Percentiles rank a stretch among this genome's conserved stretches.
Conservation (phyloP, 2,888 invertebrate species). For the Lasiommata megera region DNA sequence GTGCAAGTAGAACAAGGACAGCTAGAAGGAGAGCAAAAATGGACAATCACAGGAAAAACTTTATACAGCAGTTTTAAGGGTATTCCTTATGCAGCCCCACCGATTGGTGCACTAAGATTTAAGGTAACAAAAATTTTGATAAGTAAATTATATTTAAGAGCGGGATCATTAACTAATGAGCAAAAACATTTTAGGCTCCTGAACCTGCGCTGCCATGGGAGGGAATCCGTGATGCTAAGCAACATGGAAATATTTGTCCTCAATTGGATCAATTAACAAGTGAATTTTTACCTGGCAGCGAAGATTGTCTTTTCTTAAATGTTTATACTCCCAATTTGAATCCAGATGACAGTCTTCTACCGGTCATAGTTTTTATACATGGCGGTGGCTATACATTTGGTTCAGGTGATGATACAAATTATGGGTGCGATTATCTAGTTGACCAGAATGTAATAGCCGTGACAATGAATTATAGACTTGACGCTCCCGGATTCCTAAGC, state of each 20-base stretch:
- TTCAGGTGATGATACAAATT: conserved; percentile 47
- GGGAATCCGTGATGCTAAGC: conserved; percentile 1
- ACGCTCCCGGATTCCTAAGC: conserved; percentile 51
- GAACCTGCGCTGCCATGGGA: neutral
- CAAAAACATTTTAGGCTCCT: neutral
- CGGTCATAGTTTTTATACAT: conserved; percentile 57
- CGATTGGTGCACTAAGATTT: conserved; percentile 1
- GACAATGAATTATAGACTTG: conserved; percentile 55
- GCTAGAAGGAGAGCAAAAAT: neutral
- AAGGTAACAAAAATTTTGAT: neutral
- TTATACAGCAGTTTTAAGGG: neutral
- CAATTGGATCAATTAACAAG: neutral
- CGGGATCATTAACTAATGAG: neutral
- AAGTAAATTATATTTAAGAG: too few species aligned
- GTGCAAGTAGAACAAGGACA: neutral
- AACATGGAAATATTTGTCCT: conserved; percentile 6
- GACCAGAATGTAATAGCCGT: conserved; percentile 48
- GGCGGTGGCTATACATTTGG: conserved; percentile 50
- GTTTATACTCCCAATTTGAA: conserved; percentile 45
- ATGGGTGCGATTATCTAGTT: conserved; percentile 52
- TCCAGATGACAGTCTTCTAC: conserved; percentile 33
- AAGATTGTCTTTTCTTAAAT: conserved; percentile 9
- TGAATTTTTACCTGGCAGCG: neutral
- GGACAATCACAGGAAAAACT: neutral
- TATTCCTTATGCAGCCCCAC: neutral